Conservation (phyloP, 2,113 vertebrate species). For the Asarcornis scutulata region DNA sequence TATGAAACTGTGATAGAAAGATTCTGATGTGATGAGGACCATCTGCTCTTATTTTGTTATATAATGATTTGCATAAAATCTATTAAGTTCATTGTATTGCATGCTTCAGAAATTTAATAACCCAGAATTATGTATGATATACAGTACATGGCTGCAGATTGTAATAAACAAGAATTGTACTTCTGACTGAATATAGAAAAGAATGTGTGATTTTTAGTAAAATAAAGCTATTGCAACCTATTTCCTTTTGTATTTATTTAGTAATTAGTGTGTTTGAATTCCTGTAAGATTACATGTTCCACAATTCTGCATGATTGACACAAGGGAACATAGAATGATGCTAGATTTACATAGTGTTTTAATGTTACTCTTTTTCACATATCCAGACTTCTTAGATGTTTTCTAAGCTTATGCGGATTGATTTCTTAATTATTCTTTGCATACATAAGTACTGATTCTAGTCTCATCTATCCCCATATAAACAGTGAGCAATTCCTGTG, state of each 20-base stretch:
- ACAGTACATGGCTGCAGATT: slow-evolving; percentile 63
- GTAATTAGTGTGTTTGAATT: slow-evolving; percentile 71
- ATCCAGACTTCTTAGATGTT: neutral
- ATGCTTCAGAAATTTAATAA: slow-evolving; percentile 80
- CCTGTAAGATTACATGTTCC: slow-evolving; percentile 47
- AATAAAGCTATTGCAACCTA: slow-evolving; percentile 22
- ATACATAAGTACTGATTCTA: neutral
- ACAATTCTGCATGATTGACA: slow-evolving; percentile 27
- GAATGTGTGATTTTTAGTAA: slow-evolving; percentile 21
- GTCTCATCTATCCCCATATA: neutral
- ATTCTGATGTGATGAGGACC: slow-evolving; percentile 74
- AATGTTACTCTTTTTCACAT: neutral
- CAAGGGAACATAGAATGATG: slow-evolving; percentile 22
- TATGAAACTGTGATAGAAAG: slow-evolving; percentile 65
- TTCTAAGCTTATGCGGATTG: slow-evolving; percentile 1
- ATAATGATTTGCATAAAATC: slow-evolving; percentile 85
- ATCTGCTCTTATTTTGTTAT: slow-evolving; percentile 80
- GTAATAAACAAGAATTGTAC: slow-evolving; percentile 66
- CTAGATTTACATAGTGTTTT: neutral
- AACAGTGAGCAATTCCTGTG: neutral
- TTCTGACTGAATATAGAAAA: slow-evolving; percentile 47
- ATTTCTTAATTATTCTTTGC: neutral
- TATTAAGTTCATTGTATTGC: slow-evolving; percentile 76
- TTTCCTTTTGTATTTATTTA: slow-evolving; percentile 55
- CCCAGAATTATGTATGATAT: slow-evolving; percentile 75